Conservation (phyloP, 2,113 vertebrate species). For the Phaethornis superciliosus region DNA sequence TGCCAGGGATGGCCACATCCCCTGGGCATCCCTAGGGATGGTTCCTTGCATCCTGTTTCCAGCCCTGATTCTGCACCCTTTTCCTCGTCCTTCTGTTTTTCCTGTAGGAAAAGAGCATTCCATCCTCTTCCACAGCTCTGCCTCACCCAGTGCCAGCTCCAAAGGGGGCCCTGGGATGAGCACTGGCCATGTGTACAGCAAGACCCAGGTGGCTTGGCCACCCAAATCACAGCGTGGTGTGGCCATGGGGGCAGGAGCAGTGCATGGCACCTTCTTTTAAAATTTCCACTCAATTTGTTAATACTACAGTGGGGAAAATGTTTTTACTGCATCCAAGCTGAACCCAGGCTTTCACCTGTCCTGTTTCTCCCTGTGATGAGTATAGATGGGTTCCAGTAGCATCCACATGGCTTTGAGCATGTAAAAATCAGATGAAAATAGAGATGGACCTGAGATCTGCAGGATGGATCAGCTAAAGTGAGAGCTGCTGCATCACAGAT, state of each 20-base stretch:
- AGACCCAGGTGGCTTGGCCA: background rate
- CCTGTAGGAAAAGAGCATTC: background rate
- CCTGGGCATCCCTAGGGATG: background rate
- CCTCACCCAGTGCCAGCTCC: background rate
- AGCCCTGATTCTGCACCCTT: background rate
- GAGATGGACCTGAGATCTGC: background rate
- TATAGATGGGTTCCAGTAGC: background rate
- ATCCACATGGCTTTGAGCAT: background rate
- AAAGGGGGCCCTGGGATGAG: background rate
- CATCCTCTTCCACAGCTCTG: background rate
- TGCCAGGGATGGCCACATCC: fast-evolving
- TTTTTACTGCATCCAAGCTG: background rate
- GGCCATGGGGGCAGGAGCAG: background rate
- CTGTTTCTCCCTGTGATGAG: background rate
- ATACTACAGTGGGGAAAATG: background rate
- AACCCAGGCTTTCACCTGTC: background rate
- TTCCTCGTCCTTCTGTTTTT: background rate
- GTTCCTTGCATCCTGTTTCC: fast-evolving
- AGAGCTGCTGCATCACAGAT: background rate
- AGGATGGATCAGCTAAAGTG: background rate
- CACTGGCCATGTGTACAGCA: fast-evolving
- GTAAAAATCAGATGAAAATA: background rate
- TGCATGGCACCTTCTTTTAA: background rate
- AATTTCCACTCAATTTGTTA: background rate
- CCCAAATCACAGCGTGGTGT: fast-evolving